phyloP scores from a whole-genome alignment of 2,888 invertebrate genomes.

The Aporophyla lueneburgensis region DNA sequence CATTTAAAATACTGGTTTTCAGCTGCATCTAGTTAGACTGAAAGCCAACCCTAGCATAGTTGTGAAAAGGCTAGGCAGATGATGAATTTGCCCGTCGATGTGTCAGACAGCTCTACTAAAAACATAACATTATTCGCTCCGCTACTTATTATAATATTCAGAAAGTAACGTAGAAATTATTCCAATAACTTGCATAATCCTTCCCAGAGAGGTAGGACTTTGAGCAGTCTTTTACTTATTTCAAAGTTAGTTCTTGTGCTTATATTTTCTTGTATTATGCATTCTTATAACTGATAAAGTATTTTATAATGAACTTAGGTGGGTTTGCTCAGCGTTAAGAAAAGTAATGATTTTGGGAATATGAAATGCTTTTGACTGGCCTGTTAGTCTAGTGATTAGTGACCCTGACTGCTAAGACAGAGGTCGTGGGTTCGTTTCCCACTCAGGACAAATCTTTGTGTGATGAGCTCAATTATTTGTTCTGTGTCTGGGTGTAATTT shows the following conservation, averaged over 20 bases:
- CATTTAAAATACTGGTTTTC: too few relatives aligned
- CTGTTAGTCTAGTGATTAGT: too few relatives aligned
- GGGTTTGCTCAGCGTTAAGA: background rate
- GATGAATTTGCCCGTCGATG: too few relatives aligned
- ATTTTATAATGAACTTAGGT: background rate
- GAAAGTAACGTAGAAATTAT: slow-evolving; percentile 42
- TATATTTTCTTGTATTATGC: slow-evolving; percentile 12
- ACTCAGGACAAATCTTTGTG: too few relatives aligned
- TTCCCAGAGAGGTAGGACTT: slow-evolving; percentile 32
- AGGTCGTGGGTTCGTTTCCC: too few relatives aligned
- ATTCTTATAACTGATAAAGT: background rate
- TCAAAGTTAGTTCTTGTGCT: slow-evolving; percentile 28
- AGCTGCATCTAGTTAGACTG: too few relatives aligned
- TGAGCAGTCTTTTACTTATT: slow-evolving; percentile 30
- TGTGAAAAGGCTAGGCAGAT: too few relatives aligned
- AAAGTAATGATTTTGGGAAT: background rate
- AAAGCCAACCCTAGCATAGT: too few relatives aligned
- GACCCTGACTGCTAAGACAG: too few relatives aligned
- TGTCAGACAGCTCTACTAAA: background rate
- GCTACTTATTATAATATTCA: slow-evolving; percentile 28
- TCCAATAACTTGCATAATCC: slow-evolving; percentile 51
- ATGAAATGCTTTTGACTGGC: background rate
- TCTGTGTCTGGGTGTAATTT: too few relatives aligned
- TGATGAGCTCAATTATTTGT: too few relatives aligned
- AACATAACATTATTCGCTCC: slow-evolving; percentile 8